Conservation (phyloP, 1,140 invertebrate genomes). For the Caenorhabditis remanei region DNA sequence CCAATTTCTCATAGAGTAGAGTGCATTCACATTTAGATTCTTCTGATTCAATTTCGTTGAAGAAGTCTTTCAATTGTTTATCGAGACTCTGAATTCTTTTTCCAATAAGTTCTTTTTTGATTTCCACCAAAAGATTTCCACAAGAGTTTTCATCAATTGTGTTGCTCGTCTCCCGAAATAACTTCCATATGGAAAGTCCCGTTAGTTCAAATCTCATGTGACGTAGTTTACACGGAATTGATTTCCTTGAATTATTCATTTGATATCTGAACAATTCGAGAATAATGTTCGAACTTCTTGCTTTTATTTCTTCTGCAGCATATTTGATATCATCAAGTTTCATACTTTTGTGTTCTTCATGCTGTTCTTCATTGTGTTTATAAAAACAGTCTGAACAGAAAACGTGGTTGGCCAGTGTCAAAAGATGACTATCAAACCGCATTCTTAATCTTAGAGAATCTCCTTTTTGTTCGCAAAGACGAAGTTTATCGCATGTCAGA, state of each 20-base stretch:
- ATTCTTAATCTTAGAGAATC: not conserved
- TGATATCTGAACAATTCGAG: not conserved
- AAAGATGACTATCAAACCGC: not conserved
- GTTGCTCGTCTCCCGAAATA: not conserved
- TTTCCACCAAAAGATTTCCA: not conserved
- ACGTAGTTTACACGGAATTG: not conserved
- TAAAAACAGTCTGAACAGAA: not conserved
- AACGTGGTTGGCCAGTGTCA: not conserved
- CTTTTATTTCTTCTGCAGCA: not conserved
- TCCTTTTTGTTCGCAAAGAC: not conserved
- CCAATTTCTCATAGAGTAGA: not conserved
- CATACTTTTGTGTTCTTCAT: not conserved
- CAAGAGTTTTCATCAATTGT: not conserved
- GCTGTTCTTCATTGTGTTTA: not conserved
- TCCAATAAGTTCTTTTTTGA: not conserved
- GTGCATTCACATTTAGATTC: not conserved
- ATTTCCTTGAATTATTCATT: not conserved
- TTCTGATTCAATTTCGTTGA: not conserved
- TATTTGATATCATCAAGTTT: not conserved
- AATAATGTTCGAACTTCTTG: not conserved
- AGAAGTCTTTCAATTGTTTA: not conserved
- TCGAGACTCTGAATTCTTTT: not conserved
- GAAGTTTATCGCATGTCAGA: not conserved
- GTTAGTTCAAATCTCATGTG: not conserved
- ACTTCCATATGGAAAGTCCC: not conserved